Base-by-base conservation (phyloP, 2,888 invertebrate genomes). In the Chromoteleia sp. region DNA sequence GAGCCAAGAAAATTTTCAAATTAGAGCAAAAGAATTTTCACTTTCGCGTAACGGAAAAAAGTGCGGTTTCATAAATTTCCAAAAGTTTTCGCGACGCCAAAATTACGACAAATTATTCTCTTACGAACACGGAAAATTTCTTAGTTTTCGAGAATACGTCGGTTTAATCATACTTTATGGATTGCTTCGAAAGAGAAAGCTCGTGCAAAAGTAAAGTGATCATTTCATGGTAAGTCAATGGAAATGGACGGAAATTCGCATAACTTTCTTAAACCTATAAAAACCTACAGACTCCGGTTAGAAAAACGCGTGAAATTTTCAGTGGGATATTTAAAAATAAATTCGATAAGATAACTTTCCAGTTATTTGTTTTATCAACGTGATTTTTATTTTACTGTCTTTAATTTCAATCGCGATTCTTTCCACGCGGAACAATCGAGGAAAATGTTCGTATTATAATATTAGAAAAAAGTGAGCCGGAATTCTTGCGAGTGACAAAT, bases 191-290 rank as follows among this genome's bases (percentile, higher is more conserved):
- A 14, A 48, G 21, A 48, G 25, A 48, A 48, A 21, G n/a, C 48
- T 21, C 25, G n/a, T 21, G 48, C n/a, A 48, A 48, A 48, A 48
- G 48, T 48, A 48, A n/a, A 48, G 21, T 48, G 48, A 48, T 48
- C 48, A 48, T 48, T 48, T 48, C 25, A 21, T 21, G 48, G 21
- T 48, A 48, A 48, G 48, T 25, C 21, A 25, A 21, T n/a, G 21
- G n/a, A 21, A 48, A 48, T 48, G 21, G 21, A 12, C 19, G 48
- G 48, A 48, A 45, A 45, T 45, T 45, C 19, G 19, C 45, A 19
- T 25, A 21, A 25, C 21, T 48, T 48, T 14, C 21, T 21, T 48
- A 48, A 10, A 48, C n/a, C 48, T n/a, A 21, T 21, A 48, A 48
- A 8, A 48, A 48, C 48, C n/a, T 4, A 5, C 15, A 6, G 15